Evolutionary conservation across 2,113 vertebrate species (phyloP).

Genomic region (Circaetus cinerascens): DNA sequence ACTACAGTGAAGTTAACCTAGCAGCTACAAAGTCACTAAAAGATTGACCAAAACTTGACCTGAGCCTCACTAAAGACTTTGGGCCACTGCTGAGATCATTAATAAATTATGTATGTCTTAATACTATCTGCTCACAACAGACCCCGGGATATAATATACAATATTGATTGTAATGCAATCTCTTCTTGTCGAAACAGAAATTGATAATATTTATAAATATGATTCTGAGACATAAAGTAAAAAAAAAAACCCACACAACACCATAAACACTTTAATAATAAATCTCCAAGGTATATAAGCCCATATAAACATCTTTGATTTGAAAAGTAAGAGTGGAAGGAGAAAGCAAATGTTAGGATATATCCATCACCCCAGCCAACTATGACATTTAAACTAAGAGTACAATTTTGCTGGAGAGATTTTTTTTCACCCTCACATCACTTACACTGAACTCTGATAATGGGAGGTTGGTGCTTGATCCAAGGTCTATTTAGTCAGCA

Average conservation of each 20-base stretch:
- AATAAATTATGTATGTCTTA: slow-evolving; percentile 13
- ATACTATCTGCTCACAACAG: neutral
- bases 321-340: neutral
- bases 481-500: neutral
- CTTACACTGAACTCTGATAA: neutral
- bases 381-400: neutral
- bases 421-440: neutral
- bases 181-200: neutral
- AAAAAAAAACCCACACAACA: neutral
- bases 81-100: neutral
- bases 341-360: neutral
- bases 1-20: neutral
- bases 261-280: neutral
- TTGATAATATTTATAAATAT: neutral
- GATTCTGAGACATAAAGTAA: neutral
- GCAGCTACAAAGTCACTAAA: neutral
- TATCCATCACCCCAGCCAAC: neutral
- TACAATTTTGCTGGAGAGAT: neutral
- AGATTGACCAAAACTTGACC: neutral
- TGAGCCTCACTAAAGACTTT: neutral
- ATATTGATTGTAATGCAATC: neutral
- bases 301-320: neutral
- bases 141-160: neutral
- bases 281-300: neutral
- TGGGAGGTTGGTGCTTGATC: neutral